Base-by-base conservation (phyloP, 1,140 invertebrate species). In the Diploscapter pachys region DNA sequence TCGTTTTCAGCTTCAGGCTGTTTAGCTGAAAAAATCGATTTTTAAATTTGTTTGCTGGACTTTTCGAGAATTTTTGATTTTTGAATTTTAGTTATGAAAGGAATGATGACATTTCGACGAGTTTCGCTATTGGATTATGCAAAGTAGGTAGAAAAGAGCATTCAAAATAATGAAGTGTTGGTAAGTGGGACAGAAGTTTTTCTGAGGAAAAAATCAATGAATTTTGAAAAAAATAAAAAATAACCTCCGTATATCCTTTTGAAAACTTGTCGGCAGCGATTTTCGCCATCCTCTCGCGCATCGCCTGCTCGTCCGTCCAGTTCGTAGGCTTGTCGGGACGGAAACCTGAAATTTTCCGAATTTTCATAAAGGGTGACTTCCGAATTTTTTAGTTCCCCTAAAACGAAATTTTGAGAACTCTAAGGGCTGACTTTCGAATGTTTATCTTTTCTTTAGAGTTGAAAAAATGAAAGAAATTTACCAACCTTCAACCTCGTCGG, bases 221-320 rank as follows among this genome's bases (percentile, higher is more conserved):
- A 59, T 69, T 57, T 3, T 31, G 50, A 70, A 49, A 8, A 53
- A 61, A 48, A 57, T 57, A 69, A 61, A 70, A 61, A 52, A 52
- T 56, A 55, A 61, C 59, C 56, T 57, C 49, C 4, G 53, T 67
- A 54, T 67, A n/a, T 52, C 66, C 2, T 54, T 68, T 56, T 54
- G 78, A 77, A 54, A 80, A 76, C 52, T 79, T 75, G 50, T 80
- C 77, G 51, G 61, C 61, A 11, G 73, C 62, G 62, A 80, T 73
- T 55, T 73, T 9, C 63, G 76, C 69, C 48, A 79, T 52, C 54
- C 78, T 56, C 8, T 66, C 67, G 9, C 78, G 63, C 78, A 79
- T 79, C 59, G 71, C 78, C 9, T 51, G 11, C 53, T 79, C 78
- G 51, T 79, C 78, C n/a, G 62, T 56, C 77, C 77, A 78, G 63